Evolutionary conservation across 2,888 invertebrate species (phyloP), one percentile per base, ranked within the genome.

Genomic region (Polia nebulosa): DNA sequence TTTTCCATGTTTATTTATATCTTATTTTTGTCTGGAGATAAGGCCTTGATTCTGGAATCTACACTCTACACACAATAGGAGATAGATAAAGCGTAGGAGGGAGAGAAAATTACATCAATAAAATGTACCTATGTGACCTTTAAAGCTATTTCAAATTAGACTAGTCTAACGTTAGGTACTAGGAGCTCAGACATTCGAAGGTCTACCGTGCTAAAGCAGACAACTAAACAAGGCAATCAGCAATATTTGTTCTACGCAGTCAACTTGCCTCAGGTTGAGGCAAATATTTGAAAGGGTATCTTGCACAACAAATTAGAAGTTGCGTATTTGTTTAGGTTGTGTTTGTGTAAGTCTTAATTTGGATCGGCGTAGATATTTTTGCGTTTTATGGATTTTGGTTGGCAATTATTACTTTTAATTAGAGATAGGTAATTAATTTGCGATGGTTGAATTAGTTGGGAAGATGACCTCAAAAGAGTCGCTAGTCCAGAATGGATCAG

Each of bases 271-370:
- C 57, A 75, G 73, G 62, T 69, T 68, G 41, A 55, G 60, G 64
- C 83, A 76, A 82, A 82, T 82, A 81, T 82, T 82, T 75, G 82
- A 56, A 78, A 70, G 63, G 81, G 76, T 74, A 68, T 79, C 75
- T 83, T 75, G 56, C 34, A 70, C 65, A 76, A 73, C 77, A 76
- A 83, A 81, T 77, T 78, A 75, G 77, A 73, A 81, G 72, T 75
- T 74, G 68, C 44, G 61, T 77, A 81, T 83, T 83, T 74, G 67
- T 72, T 81, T 66, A 62, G 84, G 84, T 13, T 55, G 11, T 77
- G 66, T 83, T 77, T 81, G 58, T 51, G 22, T 45, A 52, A 65
- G 69, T 39, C 71, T 62, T 74, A 70, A 81, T 81, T 82, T 51
- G 68, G 41, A 56, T 44, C 55, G 20, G 17, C 27, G 49, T n/a